Percentiles rank a stretch among this genome's conserved stretches.
These are phyloP conservation scores for Stomatorhinus ivindoensis DNA, from an alignment of 2,113 vertebrate genomes.

Conservation along the genomic window DNA sequence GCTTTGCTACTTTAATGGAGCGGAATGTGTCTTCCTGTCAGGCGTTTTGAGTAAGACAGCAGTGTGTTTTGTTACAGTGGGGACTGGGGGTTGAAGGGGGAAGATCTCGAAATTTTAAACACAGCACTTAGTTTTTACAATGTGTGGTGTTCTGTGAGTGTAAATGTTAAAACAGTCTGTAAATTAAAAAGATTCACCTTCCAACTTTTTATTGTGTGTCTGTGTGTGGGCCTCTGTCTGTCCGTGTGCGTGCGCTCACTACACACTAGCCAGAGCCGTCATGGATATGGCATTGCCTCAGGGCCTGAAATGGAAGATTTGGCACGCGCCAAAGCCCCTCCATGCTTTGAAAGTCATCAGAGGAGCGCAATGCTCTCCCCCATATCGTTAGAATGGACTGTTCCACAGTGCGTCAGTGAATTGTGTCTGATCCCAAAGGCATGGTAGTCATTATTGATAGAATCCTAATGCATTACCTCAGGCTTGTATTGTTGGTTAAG, in stretches of 20 bases:
- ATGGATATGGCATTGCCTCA: conserved; percentile 22
- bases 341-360: conserved; percentile 51
- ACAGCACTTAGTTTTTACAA: neutral
- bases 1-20: neutral
- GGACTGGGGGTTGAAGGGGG: neutral
- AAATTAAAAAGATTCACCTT: neutral
- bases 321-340: conserved; percentile 46
- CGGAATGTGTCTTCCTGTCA: neutral
- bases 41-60: neutral
- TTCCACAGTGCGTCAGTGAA: conserved; percentile 56
- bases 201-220: neutral
- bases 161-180: neutral
- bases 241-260: conserved; percentile 7
- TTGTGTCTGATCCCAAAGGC: conserved; percentile 58
- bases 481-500: conserved; percentile 63
- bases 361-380: conserved; percentile 55
- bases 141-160: neutral
- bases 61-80: neutral
- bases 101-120: neutral
- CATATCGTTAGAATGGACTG: conserved; percentile 54
- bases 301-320: conserved; percentile 51
- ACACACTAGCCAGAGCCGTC: conserved; percentile 32
- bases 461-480: conserved; percentile 67
- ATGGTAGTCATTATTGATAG: conserved; percentile 68
- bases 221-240: neutral